A percentile compares a stretch with the other conserved stretches of the same genome.
Evolutionary conservation across 2,888 invertebrate species (phyloP).

Genomic region (Eupelmus urozonus): DNA sequence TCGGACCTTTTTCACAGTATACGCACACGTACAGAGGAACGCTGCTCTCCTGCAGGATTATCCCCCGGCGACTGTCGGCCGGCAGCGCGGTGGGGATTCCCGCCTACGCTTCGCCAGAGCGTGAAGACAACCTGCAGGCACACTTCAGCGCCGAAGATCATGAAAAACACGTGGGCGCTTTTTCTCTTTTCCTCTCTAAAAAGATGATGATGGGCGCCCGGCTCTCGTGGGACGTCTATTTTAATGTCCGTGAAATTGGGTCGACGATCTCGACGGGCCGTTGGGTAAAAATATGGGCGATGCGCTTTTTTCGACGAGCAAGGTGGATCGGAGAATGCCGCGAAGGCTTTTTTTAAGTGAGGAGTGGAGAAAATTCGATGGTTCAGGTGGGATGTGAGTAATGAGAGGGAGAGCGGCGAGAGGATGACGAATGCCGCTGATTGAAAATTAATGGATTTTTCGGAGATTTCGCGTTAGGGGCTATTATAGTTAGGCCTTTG

Average conservation of each 20-base stretch:
- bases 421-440: too few relatives aligned
- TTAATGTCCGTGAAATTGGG: slow-evolving; percentile 40
- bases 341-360: too few relatives aligned
- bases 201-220: background rate
- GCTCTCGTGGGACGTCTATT: slow-evolving; percentile 16
- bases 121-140: slow-evolving; percentile 13
- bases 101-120: slow-evolving; percentile 10
- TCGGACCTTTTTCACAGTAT: background rate
- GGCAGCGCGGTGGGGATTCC: background rate
- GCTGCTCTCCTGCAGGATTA: slow-evolving; percentile 7
- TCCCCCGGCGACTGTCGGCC: background rate
- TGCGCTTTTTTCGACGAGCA: too few relatives aligned
- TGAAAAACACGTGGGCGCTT: slow-evolving; percentile 11
- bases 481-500: too few relatives aligned
- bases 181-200: background rate
- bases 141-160: background rate
- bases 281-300: background rate
- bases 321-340: too few relatives aligned
- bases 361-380: too few relatives aligned
- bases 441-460: too few relatives aligned
- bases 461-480: too few relatives aligned
- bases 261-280: background rate
- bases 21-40: background rate
- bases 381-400: too few relatives aligned
- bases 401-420: too few relatives aligned